Evolutionary conservation across 2,797 vertebrate species (phyloP).

Genomic region (Tokudaia muenninki): DNA sequence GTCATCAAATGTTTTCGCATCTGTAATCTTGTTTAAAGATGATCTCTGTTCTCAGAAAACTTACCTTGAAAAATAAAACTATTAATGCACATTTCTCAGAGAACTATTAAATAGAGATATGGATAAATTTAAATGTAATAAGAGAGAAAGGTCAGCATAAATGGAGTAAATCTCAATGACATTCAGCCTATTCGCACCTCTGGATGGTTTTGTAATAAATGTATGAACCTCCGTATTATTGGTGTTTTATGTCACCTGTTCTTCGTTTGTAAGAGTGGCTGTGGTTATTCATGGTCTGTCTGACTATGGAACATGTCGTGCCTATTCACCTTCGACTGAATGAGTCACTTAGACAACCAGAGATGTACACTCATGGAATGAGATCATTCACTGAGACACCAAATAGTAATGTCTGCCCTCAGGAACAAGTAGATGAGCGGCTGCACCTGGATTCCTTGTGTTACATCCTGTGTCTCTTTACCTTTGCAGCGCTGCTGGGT

Average conservation of each 20-base stretch:
- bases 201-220: not conserved
- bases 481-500: not conserved
- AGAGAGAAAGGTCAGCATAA: conserved; percentile 4
- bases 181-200: not conserved
- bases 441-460: not conserved
- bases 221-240: not conserved
- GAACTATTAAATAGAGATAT: conserved; percentile 27
- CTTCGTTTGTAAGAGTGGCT: conserved; percentile 16
- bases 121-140: conserved; percentile 32
- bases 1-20: conserved; percentile 40
- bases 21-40: not conserved
- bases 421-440: not conserved
- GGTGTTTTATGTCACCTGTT: not conserved
- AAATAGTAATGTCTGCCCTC: not conserved
- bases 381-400: conserved; percentile 20
- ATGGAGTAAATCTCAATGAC: conserved; percentile 27
- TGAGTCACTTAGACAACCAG: conserved; percentile 42
- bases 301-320: not conserved
- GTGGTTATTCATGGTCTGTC: not conserved
- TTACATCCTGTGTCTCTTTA: not conserved
- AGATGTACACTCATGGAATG: not conserved
- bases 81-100: not conserved
- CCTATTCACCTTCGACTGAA: conserved; percentile 23
- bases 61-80: not conserved
- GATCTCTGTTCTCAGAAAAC: not conserved